A percentile compares a stretch with the other conserved stretches of the same genome.
phyloP scores from a whole-genome alignment of 2,797 vertebrate species.

The Petrocephalus schoutedeni region DNA sequence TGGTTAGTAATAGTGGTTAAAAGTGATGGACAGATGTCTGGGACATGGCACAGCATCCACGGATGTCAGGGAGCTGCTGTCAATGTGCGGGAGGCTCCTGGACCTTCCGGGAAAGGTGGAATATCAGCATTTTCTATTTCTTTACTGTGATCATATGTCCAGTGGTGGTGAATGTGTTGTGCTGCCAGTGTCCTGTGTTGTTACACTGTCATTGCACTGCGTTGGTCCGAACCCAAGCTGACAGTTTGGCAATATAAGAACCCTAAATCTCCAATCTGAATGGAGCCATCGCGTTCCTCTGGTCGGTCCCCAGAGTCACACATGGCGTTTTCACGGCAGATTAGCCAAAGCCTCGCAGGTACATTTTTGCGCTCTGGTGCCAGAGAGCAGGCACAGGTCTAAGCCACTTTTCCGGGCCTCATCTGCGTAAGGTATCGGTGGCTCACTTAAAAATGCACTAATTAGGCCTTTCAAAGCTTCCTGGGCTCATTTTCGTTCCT shows the following conservation, averaged over 20 bases:
- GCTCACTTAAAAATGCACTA: not conserved
- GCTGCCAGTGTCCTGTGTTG: not conserved
- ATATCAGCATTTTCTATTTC: not conserved
- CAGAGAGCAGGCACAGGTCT: not conserved
- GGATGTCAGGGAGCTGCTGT: not conserved
- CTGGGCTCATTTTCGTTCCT: not conserved
- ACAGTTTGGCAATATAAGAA: not conserved
- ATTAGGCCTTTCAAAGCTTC: not conserved
- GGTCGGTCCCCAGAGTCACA: not conserved
- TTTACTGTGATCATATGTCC: not conserved
- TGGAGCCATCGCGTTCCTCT: not conserved
- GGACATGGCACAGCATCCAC: not conserved
- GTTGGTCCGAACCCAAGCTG: not conserved
- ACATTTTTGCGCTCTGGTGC: conserved; percentile 8
- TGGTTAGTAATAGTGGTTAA: not conserved
- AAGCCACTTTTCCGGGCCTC: not conserved
- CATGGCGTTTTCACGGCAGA: not conserved
- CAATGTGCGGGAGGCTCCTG: not conserved
- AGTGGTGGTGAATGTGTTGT: not conserved
- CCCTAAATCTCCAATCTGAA: not conserved
- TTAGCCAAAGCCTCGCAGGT: not conserved
- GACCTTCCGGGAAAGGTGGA: not conserved
- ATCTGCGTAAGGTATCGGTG: not conserved
- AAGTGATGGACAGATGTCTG: not conserved
- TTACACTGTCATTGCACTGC: not conserved